phyloP scores from a whole-genome alignment of 2,888 invertebrate species.

The Aphidius colemani region DNA sequence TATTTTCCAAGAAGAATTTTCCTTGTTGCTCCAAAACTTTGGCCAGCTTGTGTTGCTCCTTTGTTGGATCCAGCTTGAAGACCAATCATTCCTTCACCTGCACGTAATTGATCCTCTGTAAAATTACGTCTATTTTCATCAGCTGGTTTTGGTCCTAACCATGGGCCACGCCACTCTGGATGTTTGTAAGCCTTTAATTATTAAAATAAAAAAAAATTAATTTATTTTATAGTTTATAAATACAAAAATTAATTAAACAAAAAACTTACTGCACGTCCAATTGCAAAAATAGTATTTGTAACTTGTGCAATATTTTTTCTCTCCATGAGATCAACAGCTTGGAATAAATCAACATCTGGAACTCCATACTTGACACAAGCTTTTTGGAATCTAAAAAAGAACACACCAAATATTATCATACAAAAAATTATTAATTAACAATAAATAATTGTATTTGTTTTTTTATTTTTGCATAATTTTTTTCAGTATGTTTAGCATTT shows the following conservation, averaged over 20 bases:
- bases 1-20: constrained; percentile 81
- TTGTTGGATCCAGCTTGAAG: constrained; percentile 88
- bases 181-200: constrained; percentile 72
- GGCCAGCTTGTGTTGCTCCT: constrained; percentile 83
- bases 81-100: constrained; percentile 83
- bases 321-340: constrained; percentile 91
- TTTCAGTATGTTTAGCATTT: too few species aligned
- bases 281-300: constrained; percentile 83
- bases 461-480: too few species aligned
- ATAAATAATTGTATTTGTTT: too few species aligned
- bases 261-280: constrained; percentile 78
- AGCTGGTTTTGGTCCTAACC: constrained; percentile 81
- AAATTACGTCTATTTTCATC: constrained; percentile 73
- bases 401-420: too few species aligned
- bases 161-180: constrained; percentile 83
- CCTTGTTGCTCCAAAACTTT: constrained; percentile 83
- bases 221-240: background rate
- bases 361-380: constrained; percentile 85
- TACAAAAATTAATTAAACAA: background rate
- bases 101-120: constrained; percentile 72
- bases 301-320: constrained; percentile 87
- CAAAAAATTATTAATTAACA: constrained; percentile 1
- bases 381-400: constrained; percentile 74
- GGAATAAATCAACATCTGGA: constrained; percentile 84
- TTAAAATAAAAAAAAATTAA: constrained; percentile 19